A percentile compares a stretch with the other conserved stretches of the same genome.
phyloP scores from a whole-genome alignment of 2,888 invertebrate species.

The Orthosia gracilis region DNA sequence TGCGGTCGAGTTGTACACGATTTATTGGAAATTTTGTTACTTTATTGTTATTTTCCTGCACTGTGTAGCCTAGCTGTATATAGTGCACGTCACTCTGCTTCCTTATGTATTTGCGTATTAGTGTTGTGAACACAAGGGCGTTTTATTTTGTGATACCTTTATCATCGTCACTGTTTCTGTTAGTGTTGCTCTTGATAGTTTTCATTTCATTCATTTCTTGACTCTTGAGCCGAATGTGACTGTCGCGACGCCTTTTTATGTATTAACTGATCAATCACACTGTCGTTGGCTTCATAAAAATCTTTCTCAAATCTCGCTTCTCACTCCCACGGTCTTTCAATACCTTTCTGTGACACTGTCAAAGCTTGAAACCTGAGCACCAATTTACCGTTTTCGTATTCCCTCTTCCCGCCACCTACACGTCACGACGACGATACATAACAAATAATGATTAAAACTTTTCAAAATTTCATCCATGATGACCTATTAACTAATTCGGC shows the following conservation, averaged over 20 bases:
- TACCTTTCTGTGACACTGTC: slow-evolving; percentile 85
- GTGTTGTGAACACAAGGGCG: slow-evolving; percentile 87
- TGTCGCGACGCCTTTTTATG: slow-evolving; percentile 86
- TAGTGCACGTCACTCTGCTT: slow-evolving; percentile 88
- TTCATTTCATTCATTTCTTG: slow-evolving; percentile 89
- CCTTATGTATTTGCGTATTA: slow-evolving; percentile 80
- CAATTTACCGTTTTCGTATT: slow-evolving; percentile 76
- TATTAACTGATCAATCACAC: slow-evolving; percentile 79
- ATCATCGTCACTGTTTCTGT: slow-evolving; percentile 90
- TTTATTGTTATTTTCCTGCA: slow-evolving; percentile 74
- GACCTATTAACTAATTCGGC: slow-evolving; percentile 79
- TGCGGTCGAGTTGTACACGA: slow-evolving; percentile 33
- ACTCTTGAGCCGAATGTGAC: slow-evolving; percentile 86
- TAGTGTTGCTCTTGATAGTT: slow-evolving; percentile 90
- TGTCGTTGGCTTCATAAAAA: slow-evolving; percentile 83
- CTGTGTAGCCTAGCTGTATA: slow-evolving; percentile 76
- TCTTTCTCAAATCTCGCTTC: slow-evolving; percentile 84
- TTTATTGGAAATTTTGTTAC: slow-evolving; percentile 78
- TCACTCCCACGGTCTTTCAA: slow-evolving; percentile 85
- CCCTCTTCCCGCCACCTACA: slow-evolving; percentile 78
- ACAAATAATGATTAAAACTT: slow-evolving; percentile 57
- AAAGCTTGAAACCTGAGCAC: slow-evolving; percentile 87
- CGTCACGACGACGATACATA: slow-evolving; percentile 78
- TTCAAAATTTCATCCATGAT: slow-evolving; percentile 72
- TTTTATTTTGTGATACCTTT: slow-evolving; percentile 91